Percentiles rank a stretch among this genome's conserved stretches.
phyloP scores from a whole-genome alignment of 1,140 invertebrate genomes.

The Bombus superbus region DNA sequence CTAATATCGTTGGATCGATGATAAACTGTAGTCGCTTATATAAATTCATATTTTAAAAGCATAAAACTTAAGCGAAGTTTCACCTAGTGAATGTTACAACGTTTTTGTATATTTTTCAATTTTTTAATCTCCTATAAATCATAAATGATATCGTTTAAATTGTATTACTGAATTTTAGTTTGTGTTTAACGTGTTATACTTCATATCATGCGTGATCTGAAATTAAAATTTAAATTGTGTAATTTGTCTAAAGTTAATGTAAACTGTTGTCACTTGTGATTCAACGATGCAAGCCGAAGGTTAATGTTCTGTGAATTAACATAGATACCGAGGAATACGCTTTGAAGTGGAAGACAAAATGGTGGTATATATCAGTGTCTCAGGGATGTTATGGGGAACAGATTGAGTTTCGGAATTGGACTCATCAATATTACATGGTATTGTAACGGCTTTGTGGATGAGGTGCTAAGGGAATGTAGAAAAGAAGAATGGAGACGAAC shows the following conservation, averaged over 20 bases:
- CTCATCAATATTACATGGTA: neutral
- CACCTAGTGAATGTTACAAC: too few relatives aligned
- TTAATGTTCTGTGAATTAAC: neutral
- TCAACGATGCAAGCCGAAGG: neutral
- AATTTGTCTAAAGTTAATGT: neutral
- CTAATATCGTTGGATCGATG: neutral
- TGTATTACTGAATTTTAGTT: too few relatives aligned
- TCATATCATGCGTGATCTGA: neutral
- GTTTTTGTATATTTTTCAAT: too few relatives aligned
- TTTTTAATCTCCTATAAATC: too few relatives aligned
- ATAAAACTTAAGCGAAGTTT: neutral
- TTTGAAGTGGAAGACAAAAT: neutral
- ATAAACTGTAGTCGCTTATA: neutral
- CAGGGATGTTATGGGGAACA: neutral
- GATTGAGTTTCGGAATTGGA: neutral
- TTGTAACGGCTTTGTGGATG: neutral
- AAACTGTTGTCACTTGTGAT: neutral
- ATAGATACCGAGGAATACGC: neutral
- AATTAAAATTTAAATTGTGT: neutral
- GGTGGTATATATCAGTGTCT: neutral
- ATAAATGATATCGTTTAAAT: too few relatives aligned
- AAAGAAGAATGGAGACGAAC: neutral
- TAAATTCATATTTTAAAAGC: neutral
- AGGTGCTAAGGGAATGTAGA: neutral
- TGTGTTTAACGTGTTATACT: too few relatives aligned